phyloP scores from a whole-genome alignment of 2,888 invertebrate species.

The Epicampocera succincta region DNA sequence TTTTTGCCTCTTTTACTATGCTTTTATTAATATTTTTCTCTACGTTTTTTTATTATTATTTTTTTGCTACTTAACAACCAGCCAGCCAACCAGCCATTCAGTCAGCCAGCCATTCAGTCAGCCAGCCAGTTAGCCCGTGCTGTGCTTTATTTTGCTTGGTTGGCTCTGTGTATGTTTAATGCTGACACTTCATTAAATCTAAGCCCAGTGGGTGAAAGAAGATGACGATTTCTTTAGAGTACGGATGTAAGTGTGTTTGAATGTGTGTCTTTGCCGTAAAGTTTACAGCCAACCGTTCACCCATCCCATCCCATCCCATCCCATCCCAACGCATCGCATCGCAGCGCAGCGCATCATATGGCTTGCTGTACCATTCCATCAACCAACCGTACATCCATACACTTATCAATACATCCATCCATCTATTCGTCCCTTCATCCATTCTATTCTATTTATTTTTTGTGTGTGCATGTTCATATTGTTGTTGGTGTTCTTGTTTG shows the following conservation, averaged over 20 bases:
- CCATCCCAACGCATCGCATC: too few species aligned
- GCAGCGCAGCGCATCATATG: too few species aligned
- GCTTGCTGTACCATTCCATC: too few species aligned
- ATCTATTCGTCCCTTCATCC: conserved; percentile 13
- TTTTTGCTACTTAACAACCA: conserved; percentile 40
- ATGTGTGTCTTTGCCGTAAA: not conserved
- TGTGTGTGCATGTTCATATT: conserved; percentile 6
- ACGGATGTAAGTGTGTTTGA: not conserved
- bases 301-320: too few species aligned
- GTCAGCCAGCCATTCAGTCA: conserved; percentile 10
- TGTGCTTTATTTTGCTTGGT: conserved; percentile 48
- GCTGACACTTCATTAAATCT: conserved; percentile 69
- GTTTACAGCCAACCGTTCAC: not conserved
- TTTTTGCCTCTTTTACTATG: conserved; percentile 52
- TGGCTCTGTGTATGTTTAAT: conserved; percentile 63
- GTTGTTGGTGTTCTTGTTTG: conserved; percentile 34
- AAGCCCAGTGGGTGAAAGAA: conserved; percentile 65
- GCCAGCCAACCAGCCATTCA: conserved; percentile 5
- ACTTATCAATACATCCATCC: conserved; percentile 24
- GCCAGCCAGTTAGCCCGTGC: conserved; percentile 37
- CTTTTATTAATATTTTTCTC: conserved; percentile 58
- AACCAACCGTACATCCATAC: conserved; percentile 31
- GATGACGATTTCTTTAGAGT: conserved; percentile 48
- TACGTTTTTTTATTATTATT: conserved; percentile 37
- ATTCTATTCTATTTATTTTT: conserved; percentile 41